Evolutionary conservation across 1,140 invertebrate genomes (phyloP), one percentile per base, ranked within the genome.

Genomic region (Diabrotica virgifera): DNA sequence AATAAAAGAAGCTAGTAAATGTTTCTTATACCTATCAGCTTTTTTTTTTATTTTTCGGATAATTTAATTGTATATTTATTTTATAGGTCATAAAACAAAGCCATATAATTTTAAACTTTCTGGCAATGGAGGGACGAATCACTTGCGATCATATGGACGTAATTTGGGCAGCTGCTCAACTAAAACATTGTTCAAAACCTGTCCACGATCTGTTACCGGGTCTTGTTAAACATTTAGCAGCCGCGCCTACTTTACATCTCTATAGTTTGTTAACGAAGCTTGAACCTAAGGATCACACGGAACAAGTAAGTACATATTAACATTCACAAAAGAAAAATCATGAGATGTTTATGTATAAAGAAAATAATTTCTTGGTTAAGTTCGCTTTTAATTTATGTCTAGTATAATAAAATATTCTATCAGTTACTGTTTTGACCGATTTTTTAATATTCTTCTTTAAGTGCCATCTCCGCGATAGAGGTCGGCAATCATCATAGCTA

Each of bases 161-260:
- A 36, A 95, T 98, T 53, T 97, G 95, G 95, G 89, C 90, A 73
- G 92, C 95, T 7, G 92, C 93, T 5, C 94, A 97, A 78, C 79
- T 97, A 37, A 97, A 97, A 77, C 95, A 97, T 78, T 97, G 94
- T 77, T 90, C 92, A 5, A 91, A 94, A 71, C 94, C 94, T 65
- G 94, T 97, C 63, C 92, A 95, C 76, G 95, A 97, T 80, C 82
- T 96, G 4, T 78, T 97, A 36, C 92, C 93, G 0, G 90, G 92
- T 2, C 83, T 97, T 63, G 94, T 97, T 0, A 94, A 96, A 77
- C 92, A 95, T 77, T 79, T 97, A 61, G 91, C 95, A 50, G 87
- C 92, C 0, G 88, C 89, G 11, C 93, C 93, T 0, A 93, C 94
- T 46, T 84, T 93, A 55, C 93, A 97, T 84, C 81, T 97, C 0